Evolutionary conservation across 2,888 invertebrate genomes (phyloP), one percentile per base, ranked within the genome.

Genomic region (Eucera pruinosa): DNA sequence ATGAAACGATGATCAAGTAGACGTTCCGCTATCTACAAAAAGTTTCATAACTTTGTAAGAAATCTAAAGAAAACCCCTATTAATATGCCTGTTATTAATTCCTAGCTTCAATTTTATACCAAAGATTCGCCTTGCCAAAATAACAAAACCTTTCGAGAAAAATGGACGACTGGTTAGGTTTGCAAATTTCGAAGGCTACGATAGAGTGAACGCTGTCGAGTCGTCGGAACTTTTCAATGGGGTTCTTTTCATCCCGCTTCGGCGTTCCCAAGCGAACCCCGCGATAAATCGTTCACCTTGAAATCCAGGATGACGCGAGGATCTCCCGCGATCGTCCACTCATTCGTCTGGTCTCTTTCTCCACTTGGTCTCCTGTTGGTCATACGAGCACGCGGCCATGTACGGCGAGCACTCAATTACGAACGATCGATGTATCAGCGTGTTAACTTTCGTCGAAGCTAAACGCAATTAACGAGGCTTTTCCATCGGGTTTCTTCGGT

Each of bases 191-290:
- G n/a, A n/a, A n/a, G n/a, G n/a, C n/a, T n/a, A n/a, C n/a, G n/a
- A n/a, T n/a, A n/a, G n/a, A n/a, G n/a, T n/a, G n/a, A n/a, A 7
- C 18, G 45, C 48, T 77, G 62, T 75, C 66, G 50, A 81, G 83
- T 89, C 87, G 86, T 87, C 86, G 85, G 88, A 89, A 89, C 88
- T n/a, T 90, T 90, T 89, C 89, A 87, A 90, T 86, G 82, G 86
- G 88, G 86, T 83, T 81, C 81, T 90, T 89, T 88, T 89, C 88
- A 86, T 87, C 74, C 83, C 65, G 68, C 62, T 47, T 62, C 64
- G 65, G 64, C 81, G 82, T 86, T 88, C 86, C 85, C 86, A 84
- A 66, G 80, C 82, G 78, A 80, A 47, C 18, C 41, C 55, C 75
- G 82, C 85, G 87, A 89, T 88, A 87, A 88, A 89, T 89, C 83